phyloP scores from a whole-genome alignment of 2,888 invertebrate genomes.

The Megaustenia siamemsis region DNA sequence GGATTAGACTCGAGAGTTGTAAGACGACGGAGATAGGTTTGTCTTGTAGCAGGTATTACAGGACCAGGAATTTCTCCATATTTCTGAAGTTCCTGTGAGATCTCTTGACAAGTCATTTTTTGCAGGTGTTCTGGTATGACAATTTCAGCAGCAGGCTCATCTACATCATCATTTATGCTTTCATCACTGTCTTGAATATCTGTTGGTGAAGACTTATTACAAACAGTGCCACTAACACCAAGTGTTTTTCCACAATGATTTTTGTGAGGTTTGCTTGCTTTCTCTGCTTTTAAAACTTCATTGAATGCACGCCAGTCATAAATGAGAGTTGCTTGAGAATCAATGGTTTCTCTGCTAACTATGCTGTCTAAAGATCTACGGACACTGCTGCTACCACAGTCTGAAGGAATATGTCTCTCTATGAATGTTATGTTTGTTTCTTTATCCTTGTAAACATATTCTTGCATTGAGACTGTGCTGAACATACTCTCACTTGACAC shows the following conservation, averaged over 20 bases:
- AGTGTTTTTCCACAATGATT: not conserved
- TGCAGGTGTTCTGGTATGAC: constrained; percentile 55
- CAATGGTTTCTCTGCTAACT: constrained; percentile 56
- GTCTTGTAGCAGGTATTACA: constrained; percentile 88
- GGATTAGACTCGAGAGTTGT: constrained; percentile 80
- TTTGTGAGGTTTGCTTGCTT: not conserved
- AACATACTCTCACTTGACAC: constrained; percentile 58
- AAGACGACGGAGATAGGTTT: constrained; percentile 88
- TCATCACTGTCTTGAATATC: not conserved
- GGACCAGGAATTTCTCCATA: constrained; percentile 90
- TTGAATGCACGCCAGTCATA: constrained; percentile 66
- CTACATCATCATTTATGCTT: not conserved
- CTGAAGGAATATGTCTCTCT: constrained; percentile 71
- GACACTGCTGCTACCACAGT: constrained; percentile 64
- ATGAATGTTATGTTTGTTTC: constrained; percentile 70
- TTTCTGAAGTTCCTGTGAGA: constrained; percentile 71
- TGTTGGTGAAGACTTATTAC: not conserved
- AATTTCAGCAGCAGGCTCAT: not conserved
- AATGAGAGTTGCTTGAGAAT: constrained; percentile 65
- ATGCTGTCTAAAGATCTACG: constrained; percentile 66
- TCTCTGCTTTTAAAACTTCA: constrained; percentile 16
- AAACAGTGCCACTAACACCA: not conserved
- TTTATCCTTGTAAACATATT: constrained; percentile 70
- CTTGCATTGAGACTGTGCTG: constrained; percentile 67
- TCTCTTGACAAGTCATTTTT: constrained; percentile 60